Evolutionary conservation across 2,888 invertebrate genomes (phyloP).

Genomic region (Spisula solida): DNA sequence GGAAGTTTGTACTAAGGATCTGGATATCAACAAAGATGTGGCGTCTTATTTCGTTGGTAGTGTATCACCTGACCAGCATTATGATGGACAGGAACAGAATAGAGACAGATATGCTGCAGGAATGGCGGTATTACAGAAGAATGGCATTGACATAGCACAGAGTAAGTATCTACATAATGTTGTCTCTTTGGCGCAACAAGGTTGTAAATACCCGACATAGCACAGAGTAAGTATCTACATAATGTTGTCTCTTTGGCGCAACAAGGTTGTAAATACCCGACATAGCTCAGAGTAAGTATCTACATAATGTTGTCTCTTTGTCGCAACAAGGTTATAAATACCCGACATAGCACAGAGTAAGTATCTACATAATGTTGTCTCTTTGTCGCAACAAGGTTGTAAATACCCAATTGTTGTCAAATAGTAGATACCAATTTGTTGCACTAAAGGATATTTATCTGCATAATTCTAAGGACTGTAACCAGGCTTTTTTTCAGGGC

Average conservation of each 20-base stretch:
- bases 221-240: constrained; percentile 84
- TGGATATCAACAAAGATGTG: constrained; percentile 80
- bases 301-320: too few species aligned
- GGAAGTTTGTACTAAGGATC: constrained; percentile 54
- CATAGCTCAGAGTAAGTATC: constrained; percentile 83
- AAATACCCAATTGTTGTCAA: too few species aligned
- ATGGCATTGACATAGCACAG: constrained; percentile 83
- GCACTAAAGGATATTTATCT: too few species aligned
- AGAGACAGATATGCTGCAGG: constrained; percentile 82
- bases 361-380: too few species aligned
- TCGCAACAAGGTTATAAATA: too few species aligned
- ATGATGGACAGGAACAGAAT: constrained; percentile 81
- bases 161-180: constrained; percentile 81
- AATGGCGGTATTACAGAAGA: constrained; percentile 80
- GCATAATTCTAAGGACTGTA: too few species aligned
- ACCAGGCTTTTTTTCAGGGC: too few species aligned
- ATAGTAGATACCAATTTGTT: too few species aligned
- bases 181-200: too few species aligned
- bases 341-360: constrained; percentile 85
- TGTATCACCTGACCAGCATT: constrained; percentile 82
- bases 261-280: constrained; percentile 67
- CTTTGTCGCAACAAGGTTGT: too few species aligned
- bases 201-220: constrained; percentile 74
- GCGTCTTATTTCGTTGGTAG: constrained; percentile 83
- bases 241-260: too few species aligned